These are phyloP conservation scores for Macrobrachium nipponense DNA, from an alignment of 1,140 invertebrate species.

Conservation along the genomic window DNA sequence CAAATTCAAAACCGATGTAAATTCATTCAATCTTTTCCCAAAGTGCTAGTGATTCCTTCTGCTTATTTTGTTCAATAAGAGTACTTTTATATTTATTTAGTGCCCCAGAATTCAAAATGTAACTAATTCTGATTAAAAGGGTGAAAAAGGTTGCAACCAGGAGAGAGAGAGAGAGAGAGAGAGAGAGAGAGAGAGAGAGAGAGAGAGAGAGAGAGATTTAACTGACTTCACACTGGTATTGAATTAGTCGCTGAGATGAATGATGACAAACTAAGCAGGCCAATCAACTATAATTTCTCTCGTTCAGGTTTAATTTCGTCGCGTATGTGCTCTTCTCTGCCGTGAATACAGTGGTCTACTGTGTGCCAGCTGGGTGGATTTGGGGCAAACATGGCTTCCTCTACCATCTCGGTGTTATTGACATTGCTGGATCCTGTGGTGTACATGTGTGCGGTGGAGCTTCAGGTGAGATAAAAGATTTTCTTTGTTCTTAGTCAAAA, in stretches of 20 bases:
- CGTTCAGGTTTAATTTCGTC: constrained; percentile 83
- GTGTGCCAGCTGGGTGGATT: constrained; percentile 92
- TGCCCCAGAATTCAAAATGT: no score
- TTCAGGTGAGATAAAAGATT: constrained; percentile 67
- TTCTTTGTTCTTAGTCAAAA: neutral
- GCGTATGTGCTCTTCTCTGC: constrained; percentile 92
- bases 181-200: no score
- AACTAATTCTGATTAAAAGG: no score
- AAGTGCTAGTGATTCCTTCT: no score
- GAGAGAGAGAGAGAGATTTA: neutral
- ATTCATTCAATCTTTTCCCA: no score
- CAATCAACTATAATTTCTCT: neutral
- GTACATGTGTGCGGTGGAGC: constrained; percentile 88
- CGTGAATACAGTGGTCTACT: constrained; percentile 90
- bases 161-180: no score
- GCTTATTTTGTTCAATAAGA: no score
- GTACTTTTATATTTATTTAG: no score
- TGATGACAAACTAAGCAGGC: neutral
- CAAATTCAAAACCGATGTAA: no score
- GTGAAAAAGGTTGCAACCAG: no score
- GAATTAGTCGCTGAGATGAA: neutral
- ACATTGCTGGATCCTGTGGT: constrained; percentile 91
- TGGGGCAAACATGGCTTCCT: constrained; percentile 90
- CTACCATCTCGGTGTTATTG: constrained; percentile 82
- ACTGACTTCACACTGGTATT: neutral